These are phyloP conservation scores for Vireo griseus DNA, from an alignment of 2,797 vertebrate species.

Conservation along the genomic window DNA sequence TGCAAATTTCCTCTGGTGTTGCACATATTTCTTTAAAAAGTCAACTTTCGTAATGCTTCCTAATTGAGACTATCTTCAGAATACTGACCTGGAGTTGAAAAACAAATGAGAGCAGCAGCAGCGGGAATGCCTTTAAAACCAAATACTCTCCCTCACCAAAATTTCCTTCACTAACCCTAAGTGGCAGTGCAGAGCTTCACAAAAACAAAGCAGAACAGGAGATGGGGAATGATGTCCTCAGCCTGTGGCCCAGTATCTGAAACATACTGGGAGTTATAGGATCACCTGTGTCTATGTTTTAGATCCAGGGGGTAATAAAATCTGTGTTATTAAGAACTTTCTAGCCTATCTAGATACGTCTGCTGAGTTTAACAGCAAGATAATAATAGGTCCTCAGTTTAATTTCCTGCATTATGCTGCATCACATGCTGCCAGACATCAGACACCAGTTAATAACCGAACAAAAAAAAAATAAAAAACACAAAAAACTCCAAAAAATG, in stretches of 20 bases:
- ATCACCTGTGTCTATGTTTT: background rate
- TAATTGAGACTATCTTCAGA: background rate
- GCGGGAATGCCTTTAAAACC: background rate
- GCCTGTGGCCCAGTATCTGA: fast-evolving
- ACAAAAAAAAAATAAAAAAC: background rate
- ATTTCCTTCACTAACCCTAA: background rate
- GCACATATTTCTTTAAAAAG: background rate
- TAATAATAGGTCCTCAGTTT: background rate
- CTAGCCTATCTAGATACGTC: background rate
- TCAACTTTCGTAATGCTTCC: background rate
- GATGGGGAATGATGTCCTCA: background rate
- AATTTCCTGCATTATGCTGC: background rate
- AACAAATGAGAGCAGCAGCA: background rate
- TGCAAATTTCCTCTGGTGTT: background rate
- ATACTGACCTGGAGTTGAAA: background rate
- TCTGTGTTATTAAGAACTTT: background rate
- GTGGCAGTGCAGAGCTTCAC: background rate
- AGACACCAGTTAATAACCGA: background rate
- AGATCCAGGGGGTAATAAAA: background rate
- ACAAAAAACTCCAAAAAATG: background rate
- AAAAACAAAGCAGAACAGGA: background rate
- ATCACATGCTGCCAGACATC: background rate
- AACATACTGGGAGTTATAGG: background rate
- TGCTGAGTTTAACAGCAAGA: background rate
- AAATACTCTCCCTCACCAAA: background rate